Percentiles rank a stretch among this genome's conserved stretches.
These are phyloP conservation scores for Anoplius nigerrimus DNA, from an alignment of 2,888 invertebrate genomes.

Conservation along the genomic window DNA sequence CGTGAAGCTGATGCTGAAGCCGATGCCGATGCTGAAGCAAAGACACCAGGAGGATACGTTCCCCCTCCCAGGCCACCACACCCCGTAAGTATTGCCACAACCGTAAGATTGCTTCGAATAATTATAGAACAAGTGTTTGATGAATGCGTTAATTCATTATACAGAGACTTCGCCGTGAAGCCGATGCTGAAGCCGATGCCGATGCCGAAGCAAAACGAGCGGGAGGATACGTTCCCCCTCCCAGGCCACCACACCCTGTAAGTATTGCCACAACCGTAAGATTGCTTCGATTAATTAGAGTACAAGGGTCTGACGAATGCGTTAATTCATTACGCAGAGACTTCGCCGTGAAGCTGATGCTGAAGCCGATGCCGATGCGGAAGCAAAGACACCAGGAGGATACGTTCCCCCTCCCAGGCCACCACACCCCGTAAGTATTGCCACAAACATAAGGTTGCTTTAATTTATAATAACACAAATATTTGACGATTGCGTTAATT, in stretches of 20 bases:
- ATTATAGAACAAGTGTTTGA: too few relatives aligned
- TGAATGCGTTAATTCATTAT: too few relatives aligned
- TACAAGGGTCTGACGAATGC: too few relatives aligned
- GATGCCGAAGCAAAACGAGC: neutral
- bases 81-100: slow-evolving; percentile 19
- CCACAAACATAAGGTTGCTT: too few relatives aligned
- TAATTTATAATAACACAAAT: too few relatives aligned
- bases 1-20: slow-evolving; percentile 25
- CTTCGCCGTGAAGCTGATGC: neutral
- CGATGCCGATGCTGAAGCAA: slow-evolving; percentile 15
- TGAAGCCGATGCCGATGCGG: neutral
- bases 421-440: neutral
- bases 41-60: neutral
- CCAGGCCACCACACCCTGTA: too few relatives aligned
- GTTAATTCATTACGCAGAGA: neutral
- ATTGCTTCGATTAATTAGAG: too few relatives aligned
- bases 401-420: neutral
- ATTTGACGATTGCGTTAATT: too few relatives aligned
- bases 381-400: neutral
- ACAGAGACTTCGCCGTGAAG: too few relatives aligned
- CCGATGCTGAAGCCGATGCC: neutral
- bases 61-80: slow-evolving; percentile 6
- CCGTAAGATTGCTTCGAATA: too few relatives aligned
- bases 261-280: too few relatives aligned
- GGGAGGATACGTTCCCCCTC: neutral